Conservation (phyloP, 2,797 vertebrate genomes). For the Gallinago stenura region DNA sequence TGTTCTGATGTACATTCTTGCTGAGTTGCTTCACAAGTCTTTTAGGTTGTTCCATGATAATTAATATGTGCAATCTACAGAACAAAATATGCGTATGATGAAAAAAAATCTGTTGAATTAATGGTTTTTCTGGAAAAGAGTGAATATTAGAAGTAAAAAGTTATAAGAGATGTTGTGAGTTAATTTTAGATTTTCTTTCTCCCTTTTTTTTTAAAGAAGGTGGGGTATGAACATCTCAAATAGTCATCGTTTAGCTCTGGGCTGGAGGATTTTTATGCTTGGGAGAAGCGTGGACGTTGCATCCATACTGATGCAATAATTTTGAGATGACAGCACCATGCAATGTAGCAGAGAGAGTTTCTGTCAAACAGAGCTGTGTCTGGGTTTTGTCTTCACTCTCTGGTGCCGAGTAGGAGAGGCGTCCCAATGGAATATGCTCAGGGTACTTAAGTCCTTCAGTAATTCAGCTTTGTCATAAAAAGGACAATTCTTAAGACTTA, state of each 20-base stretch:
- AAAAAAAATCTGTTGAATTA: not conserved
- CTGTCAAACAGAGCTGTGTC: not conserved
- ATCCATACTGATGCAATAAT: not conserved
- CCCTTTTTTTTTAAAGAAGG: not conserved
- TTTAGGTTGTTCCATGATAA: not conserved
- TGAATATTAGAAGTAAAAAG: not conserved
- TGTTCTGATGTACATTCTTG: not conserved
- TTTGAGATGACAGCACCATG: not conserved
- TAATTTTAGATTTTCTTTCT: not conserved
- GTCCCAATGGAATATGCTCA: not conserved
- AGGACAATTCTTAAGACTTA: not conserved
- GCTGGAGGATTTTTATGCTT: not conserved
- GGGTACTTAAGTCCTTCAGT: not conserved
- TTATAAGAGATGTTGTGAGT: not conserved
- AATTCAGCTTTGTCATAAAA: not conserved
- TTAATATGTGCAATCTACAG: not conserved
- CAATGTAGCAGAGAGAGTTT: not conserved
- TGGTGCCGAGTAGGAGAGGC: not conserved
- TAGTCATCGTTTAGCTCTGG: not conserved
- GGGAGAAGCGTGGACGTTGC: not conserved
- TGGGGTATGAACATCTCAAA: fast-evolving
- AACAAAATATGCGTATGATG: not conserved
- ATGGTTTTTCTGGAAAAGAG: not conserved
- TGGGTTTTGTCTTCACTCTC: not conserved
- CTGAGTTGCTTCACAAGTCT: not conserved